Evolutionary conservation across 2,888 invertebrate species (phyloP), one percentile per base, ranked within the genome.

Genomic region (Chaitophorus viminalis): DNA sequence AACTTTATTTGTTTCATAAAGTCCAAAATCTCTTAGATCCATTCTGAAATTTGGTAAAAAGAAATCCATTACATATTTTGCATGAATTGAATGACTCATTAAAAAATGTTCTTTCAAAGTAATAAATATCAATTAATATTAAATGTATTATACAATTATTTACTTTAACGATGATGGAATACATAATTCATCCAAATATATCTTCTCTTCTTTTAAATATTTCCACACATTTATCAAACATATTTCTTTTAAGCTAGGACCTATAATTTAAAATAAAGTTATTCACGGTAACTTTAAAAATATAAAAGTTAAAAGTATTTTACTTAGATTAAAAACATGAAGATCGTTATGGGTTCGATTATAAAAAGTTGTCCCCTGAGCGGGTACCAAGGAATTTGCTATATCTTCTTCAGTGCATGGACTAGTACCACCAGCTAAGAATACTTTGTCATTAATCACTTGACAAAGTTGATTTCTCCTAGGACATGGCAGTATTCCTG

Each of bases 351-450:
- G 95, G 91, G n/a, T n/a, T n/a, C n/a, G n/a, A n/a, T n/a, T n/a
- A n/a, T n/a, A n/a, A n/a, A n/a, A n/a, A n/a, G n/a, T n/a, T n/a
- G n/a, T n/a, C 97, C 97, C 90, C 95, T 93, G 39, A 97, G 91
- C 81, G 9, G 39, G n/a, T n/a, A n/a, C n/a, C n/a, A 39, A 54
- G 29, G 14, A 72, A 54, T n/a, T n/a, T n/a, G n/a, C n/a, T n/a
- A n/a, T n/a, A n/a, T n/a, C n/a, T n/a, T n/a, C n/a, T n/a, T n/a
- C n/a, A n/a, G n/a, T n/a, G n/a, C n/a, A n/a, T 21, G 87, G 87
- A 81, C 96, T 97, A 88, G 97, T 97, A 72, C 98, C 98, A 78
- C 98, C 98, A 92, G 98, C 98, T 88, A 98, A 92, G 91, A 94
- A 97, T 90, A 97, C 93, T 91, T 94, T 93, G 90, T 95, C 93